phyloP scores from a whole-genome alignment of 1,140 invertebrate species.

The Nephila pilipes region DNA sequence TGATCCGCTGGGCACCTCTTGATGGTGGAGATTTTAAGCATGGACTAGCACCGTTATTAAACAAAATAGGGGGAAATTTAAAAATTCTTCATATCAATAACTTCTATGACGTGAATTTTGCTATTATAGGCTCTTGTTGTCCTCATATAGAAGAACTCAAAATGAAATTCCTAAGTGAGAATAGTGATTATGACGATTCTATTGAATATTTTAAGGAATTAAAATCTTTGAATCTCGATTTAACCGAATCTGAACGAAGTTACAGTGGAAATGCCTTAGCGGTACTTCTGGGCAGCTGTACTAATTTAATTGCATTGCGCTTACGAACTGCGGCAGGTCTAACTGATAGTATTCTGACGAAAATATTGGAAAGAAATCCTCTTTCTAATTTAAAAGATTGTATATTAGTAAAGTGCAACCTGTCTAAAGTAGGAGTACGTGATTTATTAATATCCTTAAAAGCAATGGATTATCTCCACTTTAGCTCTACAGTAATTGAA shows the following conservation, averaged over 20 bases:
- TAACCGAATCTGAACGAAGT: background rate
- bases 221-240: constrained; percentile 34
- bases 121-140: background rate
- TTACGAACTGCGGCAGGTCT: constrained; percentile 7
- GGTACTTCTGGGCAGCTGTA: constrained; percentile 10
- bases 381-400: constrained; percentile 48
- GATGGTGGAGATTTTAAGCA: constrained; percentile 57
- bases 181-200: background rate
- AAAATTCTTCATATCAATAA: constrained; percentile 38
- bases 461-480: constrained; percentile 38
- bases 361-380: constrained; percentile 48
- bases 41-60: constrained; percentile 39
- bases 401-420: constrained; percentile 7
- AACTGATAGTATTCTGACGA: constrained; percentile 23
- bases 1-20: constrained; percentile 61
- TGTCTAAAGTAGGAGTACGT: constrained; percentile 18
- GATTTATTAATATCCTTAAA: background rate
- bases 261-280: background rate
- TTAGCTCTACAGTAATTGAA: constrained; percentile 33
- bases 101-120: constrained; percentile 64
- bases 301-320: background rate
- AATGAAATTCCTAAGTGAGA: constrained; percentile 52
- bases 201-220: constrained; percentile 15
- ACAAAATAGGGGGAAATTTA: constrained; percentile 49
- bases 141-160: constrained; percentile 50